phyloP scores from a whole-genome alignment of 2,888 invertebrate genomes.

The Drosophila algonquin region DNA sequence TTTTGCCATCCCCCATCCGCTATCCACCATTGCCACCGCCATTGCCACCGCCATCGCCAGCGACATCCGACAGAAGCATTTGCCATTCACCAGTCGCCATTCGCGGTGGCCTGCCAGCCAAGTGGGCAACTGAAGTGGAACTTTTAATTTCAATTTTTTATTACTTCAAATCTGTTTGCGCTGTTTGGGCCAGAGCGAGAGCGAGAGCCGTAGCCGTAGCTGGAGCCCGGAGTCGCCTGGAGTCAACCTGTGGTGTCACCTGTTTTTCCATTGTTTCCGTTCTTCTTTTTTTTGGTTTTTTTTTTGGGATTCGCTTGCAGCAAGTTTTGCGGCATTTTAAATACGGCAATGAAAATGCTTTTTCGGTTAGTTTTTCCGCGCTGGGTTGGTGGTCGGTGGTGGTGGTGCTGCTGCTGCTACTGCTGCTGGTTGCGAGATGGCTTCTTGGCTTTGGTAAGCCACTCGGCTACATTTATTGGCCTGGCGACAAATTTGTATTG shows the following conservation, averaged over 20 bases:
- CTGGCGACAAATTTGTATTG: constrained; percentile 77
- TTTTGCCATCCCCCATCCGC: constrained; percentile 1
- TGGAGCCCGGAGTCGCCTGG: constrained; percentile 25
- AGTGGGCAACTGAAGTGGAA: constrained; percentile 55
- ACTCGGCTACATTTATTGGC: constrained; percentile 69
- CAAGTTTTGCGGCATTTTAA: constrained; percentile 49
- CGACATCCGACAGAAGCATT: neutral
- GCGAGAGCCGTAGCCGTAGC: constrained; percentile 22
- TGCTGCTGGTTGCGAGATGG: neutral
- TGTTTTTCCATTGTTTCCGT: constrained; percentile 38
- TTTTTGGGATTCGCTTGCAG: constrained; percentile 24
- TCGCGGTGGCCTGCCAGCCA: constrained; percentile 33
- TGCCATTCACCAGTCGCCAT: neutral
- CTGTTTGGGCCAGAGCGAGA: constrained; percentile 11
- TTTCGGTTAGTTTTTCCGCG: constrained; percentile 30
- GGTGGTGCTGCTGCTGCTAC: neutral
- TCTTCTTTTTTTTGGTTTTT: neutral
- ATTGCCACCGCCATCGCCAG: neutral
- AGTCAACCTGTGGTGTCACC: constrained; percentile 32
- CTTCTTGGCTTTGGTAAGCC: constrained; percentile 34
- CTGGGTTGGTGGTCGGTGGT: neutral
- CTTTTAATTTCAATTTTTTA: constrained; percentile 76
- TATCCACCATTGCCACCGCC: constrained; percentile 8
- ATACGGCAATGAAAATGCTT: constrained; percentile 65
- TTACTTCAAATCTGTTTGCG: constrained; percentile 61